Evolutionary conservation across 2,888 invertebrate genomes (phyloP), one percentile per base, ranked within the genome.

Genomic region (Lithophane ornitopus): DNA sequence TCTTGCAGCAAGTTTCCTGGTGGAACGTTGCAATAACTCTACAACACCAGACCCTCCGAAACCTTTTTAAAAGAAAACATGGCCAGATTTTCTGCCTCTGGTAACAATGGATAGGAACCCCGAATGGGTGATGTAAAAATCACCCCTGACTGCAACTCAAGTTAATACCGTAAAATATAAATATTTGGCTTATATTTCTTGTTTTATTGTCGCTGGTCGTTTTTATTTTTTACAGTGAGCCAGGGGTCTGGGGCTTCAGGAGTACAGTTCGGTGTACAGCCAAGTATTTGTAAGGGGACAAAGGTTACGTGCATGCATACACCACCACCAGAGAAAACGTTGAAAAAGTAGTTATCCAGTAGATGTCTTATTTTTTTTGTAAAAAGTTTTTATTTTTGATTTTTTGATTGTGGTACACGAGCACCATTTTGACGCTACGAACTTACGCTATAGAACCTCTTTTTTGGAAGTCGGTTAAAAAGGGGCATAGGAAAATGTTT

Each of bases 71-170:
- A 89, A 82, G 26, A 89, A 22, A 44, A 76, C 22, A 11, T 46
- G 71, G 0, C 46, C 61, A 69, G 72, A 1, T 82, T 79, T 44
- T 0, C 84, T 85, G 0, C 73, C 84, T 91, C 0, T 88, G 88
- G 41, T 62, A 62, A 3, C 81, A 90, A 19, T 87, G 81, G 46
- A 84, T 66, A 90, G 91, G 58, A 92, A 90, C 46, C 85, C 85
- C 0, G 85, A 85, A 28, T 6, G 56, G 9, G 56, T 70, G 0
- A 82, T 66, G 3, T 78, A 72, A 39, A 79, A 71, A 79, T 52
- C 19, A 75, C 66, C 34, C 79, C 75, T 9, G 84, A 74, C 2
- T 87, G 79, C 70, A 89, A 88, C 80, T 70, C 62, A 34, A 22
- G 81, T 46, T 34, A 34, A 22, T 19, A 28, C 11, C 4, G 8